Evolutionary conservation across 2,113 vertebrate genomes (phyloP).

Genomic region (Canis aureus): DNA sequence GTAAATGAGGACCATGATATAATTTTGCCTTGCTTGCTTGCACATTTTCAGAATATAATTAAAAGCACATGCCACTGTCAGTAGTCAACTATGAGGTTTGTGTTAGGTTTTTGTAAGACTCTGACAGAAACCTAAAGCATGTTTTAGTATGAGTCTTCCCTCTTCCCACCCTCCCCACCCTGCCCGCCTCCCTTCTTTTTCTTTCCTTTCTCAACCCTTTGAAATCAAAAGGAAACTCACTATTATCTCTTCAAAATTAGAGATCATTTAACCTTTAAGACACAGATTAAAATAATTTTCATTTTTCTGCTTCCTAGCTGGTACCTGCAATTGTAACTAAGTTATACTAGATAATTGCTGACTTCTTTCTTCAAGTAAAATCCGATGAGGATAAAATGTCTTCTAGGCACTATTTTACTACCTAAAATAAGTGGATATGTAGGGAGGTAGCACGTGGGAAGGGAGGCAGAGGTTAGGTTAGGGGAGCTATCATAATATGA

Average conservation of each 20-base stretch:
- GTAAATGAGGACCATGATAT: constrained; percentile 5
- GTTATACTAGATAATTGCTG: constrained; percentile 27
- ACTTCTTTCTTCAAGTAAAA: constrained; percentile 29
- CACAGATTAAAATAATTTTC: constrained; percentile 25
- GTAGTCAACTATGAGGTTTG: not conserved
- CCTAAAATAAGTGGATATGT: not conserved
- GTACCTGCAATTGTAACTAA: constrained; percentile 16
- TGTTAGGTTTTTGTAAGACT: constrained; percentile 65
- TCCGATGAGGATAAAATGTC: not conserved
- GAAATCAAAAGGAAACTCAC: constrained; percentile 6
- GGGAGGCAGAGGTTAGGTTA: not conserved
- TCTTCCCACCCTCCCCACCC: not conserved
- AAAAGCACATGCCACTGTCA: constrained; percentile 56
- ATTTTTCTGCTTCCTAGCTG: constrained; percentile 7
- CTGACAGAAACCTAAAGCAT: constrained; percentile 33
- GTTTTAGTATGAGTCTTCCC: not conserved
- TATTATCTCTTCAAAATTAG: constrained; percentile 1
- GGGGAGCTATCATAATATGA: not conserved
- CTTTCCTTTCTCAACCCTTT: not conserved
- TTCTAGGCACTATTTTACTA: not conserved
- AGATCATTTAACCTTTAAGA: constrained; percentile 11
- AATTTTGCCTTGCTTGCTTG: constrained; percentile 26
- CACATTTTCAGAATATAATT: constrained; percentile 41
- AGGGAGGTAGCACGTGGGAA: not conserved
- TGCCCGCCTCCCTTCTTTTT: not conserved